Conservation (phyloP, 2,797 vertebrate species). For the Chrosomus eos region DNA sequence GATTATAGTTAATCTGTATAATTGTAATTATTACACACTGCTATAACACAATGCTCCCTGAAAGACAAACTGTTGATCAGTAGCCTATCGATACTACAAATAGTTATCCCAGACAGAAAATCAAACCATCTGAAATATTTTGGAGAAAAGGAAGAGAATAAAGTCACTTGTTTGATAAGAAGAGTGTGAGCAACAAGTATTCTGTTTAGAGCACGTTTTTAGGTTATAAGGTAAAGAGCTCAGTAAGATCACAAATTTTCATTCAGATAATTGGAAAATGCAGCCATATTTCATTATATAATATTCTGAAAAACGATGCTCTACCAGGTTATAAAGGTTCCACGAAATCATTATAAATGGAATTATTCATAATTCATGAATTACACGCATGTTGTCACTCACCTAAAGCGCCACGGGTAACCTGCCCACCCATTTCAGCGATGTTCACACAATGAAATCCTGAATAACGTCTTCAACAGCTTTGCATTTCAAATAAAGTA, state of each 20-base stretch:
- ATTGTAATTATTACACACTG: neutral
- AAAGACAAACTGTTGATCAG: neutral
- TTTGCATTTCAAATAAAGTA: constrained; percentile 2
- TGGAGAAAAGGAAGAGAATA: neutral
- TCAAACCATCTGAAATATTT: neutral
- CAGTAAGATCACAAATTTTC: neutral
- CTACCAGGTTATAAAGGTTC: too few relatives aligned
- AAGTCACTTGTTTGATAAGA: neutral
- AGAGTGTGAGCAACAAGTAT: neutral
- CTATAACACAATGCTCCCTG: neutral
- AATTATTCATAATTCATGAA: too few relatives aligned
- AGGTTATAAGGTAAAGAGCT: neutral
- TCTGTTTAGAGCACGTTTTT: neutral
- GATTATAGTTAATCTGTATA: neutral
- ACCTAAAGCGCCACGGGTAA: constrained; percentile 31
- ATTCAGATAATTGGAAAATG: neutral
- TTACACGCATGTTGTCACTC: neutral
- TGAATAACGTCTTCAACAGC: neutral
- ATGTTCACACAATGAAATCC: neutral
- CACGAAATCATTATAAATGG: neutral
- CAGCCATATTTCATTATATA: neutral
- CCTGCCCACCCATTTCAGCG: constrained; percentile 39
- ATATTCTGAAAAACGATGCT: neutral
- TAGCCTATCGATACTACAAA: neutral
- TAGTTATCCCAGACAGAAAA: neutral